Conservation (phyloP, 2,113 vertebrate species). For the Varanus komodoensis region DNA sequence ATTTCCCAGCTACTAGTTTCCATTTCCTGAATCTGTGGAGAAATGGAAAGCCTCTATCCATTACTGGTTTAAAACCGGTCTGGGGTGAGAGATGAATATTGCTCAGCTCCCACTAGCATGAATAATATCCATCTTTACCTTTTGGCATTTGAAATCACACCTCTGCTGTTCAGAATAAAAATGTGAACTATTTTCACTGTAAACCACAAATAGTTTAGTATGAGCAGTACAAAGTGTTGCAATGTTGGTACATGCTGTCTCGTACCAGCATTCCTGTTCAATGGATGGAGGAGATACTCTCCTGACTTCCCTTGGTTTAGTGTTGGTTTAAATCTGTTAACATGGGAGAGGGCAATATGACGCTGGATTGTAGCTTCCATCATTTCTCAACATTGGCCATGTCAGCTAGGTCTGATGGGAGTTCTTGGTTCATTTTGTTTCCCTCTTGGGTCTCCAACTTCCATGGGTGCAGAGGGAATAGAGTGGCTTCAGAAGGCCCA, state of each 20-base stretch:
- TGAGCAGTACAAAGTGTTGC: not conserved
- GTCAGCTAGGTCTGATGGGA: too few species aligned
- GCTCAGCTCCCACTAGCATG: not conserved
- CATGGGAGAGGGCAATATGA: too few species aligned
- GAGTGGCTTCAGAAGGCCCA: not conserved
- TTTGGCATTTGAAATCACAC: not conserved
- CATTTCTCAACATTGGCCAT: too few species aligned
- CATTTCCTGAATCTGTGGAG: not conserved
- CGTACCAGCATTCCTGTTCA: not conserved
- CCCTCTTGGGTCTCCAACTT: not conserved
- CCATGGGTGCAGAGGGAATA: not conserved
- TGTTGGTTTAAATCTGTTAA: not conserved
- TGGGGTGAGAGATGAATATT: not conserved
- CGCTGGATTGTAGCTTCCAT: too few species aligned
- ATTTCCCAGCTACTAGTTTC: not conserved
- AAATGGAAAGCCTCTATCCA: not conserved
- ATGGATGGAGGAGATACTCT: not conserved
- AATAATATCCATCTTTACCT: not conserved
- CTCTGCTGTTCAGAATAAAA: not conserved
- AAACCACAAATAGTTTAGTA: conserved; percentile 12
- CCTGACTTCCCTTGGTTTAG: not conserved
- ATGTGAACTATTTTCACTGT: not conserved
- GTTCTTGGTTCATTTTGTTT: conserved; percentile 32
- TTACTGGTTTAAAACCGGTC: not conserved
- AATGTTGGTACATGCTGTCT: not conserved